Evolutionary conservation across 2,113 vertebrate species (phyloP).

Genomic region (Vidua chalybeata): DNA sequence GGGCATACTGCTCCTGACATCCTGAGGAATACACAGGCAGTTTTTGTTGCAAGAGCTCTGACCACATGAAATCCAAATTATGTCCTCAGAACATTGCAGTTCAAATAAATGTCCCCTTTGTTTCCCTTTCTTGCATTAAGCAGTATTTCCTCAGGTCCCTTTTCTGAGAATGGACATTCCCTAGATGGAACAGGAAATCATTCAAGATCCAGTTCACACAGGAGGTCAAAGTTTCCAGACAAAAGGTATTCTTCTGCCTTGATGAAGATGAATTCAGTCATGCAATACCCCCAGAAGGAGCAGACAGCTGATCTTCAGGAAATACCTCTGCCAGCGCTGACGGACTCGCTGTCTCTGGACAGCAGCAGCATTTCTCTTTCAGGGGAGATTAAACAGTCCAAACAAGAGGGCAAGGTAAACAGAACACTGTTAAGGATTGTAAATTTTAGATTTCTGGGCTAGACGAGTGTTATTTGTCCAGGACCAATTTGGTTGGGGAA

Average conservation of each 20-base stretch:
- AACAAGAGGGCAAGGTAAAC: not conserved
- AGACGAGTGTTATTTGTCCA: not conserved
- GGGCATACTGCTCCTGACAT: not conserved
- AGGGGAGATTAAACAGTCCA: not conserved
- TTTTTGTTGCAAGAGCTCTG: not conserved
- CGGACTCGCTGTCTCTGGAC: accelerated
- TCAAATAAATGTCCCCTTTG: not conserved
- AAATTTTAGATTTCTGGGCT: not conserved
- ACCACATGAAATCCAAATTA: not conserved
- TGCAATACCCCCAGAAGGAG: not conserved
- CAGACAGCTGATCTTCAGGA: not conserved
- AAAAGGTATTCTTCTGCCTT: not conserved
- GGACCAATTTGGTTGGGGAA: not conserved
- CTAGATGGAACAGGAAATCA: not conserved
- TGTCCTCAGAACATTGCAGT: not conserved
- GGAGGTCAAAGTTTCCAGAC: not conserved
- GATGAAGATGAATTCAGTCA: not conserved
- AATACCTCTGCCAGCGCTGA: not conserved
- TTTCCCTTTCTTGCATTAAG: not conserved
- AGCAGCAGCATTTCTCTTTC: not conserved
- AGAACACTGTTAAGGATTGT: not conserved
- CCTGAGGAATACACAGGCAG: not conserved
- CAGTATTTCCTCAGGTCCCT: not conserved
- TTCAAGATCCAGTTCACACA: not conserved
- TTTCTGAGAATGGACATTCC: not conserved